These are phyloP conservation scores for Cavia porcellus DNA, from an alignment of 2,113 vertebrate genomes.

Conservation along the genomic window DNA sequence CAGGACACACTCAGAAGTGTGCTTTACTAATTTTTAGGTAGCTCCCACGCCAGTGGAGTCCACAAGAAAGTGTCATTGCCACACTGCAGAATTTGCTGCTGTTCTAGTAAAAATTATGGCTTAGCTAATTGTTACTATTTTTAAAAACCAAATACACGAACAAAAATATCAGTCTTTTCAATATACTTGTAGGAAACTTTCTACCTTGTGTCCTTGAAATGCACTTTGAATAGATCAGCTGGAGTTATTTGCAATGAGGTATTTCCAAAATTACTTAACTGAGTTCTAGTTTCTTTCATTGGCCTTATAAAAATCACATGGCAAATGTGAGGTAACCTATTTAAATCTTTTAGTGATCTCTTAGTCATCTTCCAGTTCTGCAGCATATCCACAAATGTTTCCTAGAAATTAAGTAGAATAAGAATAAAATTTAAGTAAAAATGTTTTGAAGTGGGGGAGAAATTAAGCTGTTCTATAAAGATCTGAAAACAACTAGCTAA, in stretches of 20 bases:
- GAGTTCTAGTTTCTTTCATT: constrained; percentile 7
- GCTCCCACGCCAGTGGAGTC: not conserved
- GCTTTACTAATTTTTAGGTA: not conserved
- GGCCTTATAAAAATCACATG: not conserved
- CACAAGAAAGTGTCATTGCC: not conserved
- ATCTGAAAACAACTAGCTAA: not conserved
- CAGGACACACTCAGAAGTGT: not conserved
- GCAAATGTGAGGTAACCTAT: not conserved
- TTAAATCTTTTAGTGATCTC: not conserved
- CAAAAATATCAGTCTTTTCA: not conserved
- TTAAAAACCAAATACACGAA: not conserved
- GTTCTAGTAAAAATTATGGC: not conserved
- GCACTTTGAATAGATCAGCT: not conserved
- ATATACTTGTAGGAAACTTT: not conserved
- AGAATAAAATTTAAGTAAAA: not conserved
- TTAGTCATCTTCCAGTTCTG: constrained; percentile 10
- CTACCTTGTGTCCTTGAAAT: not conserved
- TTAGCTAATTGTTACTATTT: not conserved
- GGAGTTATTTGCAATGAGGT: not conserved
- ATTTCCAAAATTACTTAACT: not conserved
- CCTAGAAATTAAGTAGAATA: constrained; percentile 20
- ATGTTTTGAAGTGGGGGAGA: not conserved
- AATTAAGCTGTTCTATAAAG: not conserved
- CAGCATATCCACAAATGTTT: not conserved
- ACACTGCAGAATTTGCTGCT: not conserved